Evolutionary conservation across 1,140 invertebrate genomes (phyloP), one percentile per base, ranked within the genome.

Genomic region (Caerostris darwini): DNA sequence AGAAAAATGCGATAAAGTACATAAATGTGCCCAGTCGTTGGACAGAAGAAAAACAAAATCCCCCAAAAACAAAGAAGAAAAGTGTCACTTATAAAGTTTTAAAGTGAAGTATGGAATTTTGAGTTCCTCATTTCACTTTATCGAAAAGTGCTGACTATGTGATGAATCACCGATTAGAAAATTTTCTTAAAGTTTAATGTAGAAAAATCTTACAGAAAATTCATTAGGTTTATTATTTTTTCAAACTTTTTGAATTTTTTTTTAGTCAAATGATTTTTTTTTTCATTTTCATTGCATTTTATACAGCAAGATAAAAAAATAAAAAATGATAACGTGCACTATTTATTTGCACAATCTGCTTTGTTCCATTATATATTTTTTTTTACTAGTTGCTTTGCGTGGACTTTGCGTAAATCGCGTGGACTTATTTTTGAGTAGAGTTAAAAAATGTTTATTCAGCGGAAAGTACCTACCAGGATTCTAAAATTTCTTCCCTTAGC

Each of bases 371-470:
- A n/a, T 5, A n/a, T 83, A 57, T 34, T 34, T 83, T 83, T 58
- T 83, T n/a, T 6, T 10, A 58, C 53, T 19, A 14, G 5, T 12
- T 6, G 7, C 50, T 19, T 17, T 53, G 19, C 0, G n/a, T n/a
- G n/a, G n/a, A n/a, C n/a, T n/a, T n/a, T n/a, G n/a, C 19, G 82
- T 83, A 83, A 83, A 83, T 83, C 82, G 19, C 54, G 82, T 83
- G 56, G 82, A 83, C 56, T 83, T 54, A 57, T 83, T 83, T 83
- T 83, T 83, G 82, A 83, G 56, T 57, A 83, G 82, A 83, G 82
- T 83, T 83, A 83, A 83, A 34, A 83, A 83, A 83, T 83, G 82
- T 83, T 83, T 83, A 83, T 83, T 57, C 82, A 83, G 82, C 82
- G 53, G 54, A 58, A 34, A 83, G 82, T 83, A 57, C 14, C 54